Conservation (phyloP, 2,113 vertebrate genomes). For the Ictidomys tridecemlineatus region DNA sequence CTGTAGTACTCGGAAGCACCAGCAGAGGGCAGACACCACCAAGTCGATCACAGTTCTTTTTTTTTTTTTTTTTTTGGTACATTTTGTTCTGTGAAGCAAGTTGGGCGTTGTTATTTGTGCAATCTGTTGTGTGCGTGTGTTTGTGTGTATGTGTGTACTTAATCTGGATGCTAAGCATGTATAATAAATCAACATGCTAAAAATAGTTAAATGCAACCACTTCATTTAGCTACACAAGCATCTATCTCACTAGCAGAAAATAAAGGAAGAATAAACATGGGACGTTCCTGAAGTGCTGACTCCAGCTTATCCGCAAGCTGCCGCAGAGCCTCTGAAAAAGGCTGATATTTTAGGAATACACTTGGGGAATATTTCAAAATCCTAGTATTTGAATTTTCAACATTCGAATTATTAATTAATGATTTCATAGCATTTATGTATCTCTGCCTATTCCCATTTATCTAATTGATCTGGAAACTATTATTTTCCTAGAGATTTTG, state of each 20-base stretch:
- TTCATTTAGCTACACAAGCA: not conserved
- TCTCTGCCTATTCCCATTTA: not conserved
- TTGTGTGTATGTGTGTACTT: not conserved
- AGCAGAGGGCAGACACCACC: slow-evolving; percentile 85
- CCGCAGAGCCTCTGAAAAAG: not conserved
- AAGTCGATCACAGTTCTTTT: not conserved
- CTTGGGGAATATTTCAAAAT: not conserved
- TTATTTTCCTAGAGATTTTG: not conserved
- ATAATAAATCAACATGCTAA: not conserved
- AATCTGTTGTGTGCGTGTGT: not conserved
- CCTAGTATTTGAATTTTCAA: not conserved
- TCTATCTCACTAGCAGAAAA: not conserved
- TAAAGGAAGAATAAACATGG: not conserved
- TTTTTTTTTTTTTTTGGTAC: too few relatives aligned
- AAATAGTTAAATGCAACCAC: not conserved
- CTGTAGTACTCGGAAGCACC: slow-evolving; percentile 27
- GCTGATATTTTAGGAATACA: not conserved
- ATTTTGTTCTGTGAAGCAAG: not conserved
- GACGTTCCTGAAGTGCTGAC: not conserved
- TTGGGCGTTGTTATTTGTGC: too few relatives aligned
- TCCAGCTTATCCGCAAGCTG: not conserved
- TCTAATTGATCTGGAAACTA: not conserved
- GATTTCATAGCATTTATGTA: not conserved
- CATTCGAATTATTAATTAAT: not conserved
- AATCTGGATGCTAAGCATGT: not conserved